Conservation (phyloP, 92 coral and sea anemone genomes). For the Hydrozoanthus gracilis region DNA sequence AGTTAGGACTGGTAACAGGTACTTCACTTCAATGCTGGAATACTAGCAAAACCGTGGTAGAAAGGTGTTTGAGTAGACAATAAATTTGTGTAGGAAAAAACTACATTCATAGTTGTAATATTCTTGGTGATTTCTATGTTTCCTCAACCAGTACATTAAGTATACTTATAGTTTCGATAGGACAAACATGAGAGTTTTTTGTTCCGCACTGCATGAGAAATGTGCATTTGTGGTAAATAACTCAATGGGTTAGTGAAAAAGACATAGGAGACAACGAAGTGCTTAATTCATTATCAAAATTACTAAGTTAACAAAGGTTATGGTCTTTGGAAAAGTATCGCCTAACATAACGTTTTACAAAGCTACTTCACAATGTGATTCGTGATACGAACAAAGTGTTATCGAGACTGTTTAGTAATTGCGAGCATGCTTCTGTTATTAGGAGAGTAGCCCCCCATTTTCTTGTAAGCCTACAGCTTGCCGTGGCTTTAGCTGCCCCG, state of each 20-base stretch:
- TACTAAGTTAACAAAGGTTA: neutral
- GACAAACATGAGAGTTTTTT: constrained; percentile 3
- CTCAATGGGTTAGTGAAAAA: neutral
- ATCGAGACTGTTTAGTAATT: too few relatives aligned
- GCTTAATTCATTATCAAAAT: neutral
- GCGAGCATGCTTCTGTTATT: too few relatives aligned
- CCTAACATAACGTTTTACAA: neutral
- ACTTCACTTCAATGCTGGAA: neutral
- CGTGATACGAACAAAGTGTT: too few relatives aligned
- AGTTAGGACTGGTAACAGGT: too few relatives aligned
- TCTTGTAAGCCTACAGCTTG: neutral
- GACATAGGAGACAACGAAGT: neutral
- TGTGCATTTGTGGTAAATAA: constrained; percentile 2
- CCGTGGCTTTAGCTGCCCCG: too few relatives aligned
- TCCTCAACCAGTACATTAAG: constrained; percentile 8
- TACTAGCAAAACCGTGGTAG: neutral
- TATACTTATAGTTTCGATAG: constrained; percentile 2
- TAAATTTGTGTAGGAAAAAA: neutral
- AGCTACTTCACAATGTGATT: too few relatives aligned
- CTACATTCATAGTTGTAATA: neutral
- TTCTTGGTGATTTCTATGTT: neutral
- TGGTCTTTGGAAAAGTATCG: neutral
- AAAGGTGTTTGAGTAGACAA: neutral
- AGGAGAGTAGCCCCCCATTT: neutral
- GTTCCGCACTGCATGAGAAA: constrained; percentile 4